Percentiles rank a stretch among this genome's conserved stretches.
Conservation (phyloP, 2,113 vertebrate species). For the Hiodon alosoides region DNA sequence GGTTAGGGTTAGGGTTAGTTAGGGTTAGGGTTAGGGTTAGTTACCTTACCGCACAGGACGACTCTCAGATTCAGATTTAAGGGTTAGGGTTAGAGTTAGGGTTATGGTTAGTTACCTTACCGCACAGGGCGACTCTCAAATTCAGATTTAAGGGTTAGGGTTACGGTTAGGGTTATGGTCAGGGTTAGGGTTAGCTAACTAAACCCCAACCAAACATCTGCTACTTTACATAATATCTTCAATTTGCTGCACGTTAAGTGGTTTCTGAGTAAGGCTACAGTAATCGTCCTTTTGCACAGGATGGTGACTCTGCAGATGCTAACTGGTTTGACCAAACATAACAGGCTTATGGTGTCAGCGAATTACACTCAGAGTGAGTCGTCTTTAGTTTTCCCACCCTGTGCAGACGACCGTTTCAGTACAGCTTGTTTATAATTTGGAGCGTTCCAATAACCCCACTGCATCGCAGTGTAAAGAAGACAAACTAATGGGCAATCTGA, state of each 20-base stretch:
- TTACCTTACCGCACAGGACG: too few species aligned
- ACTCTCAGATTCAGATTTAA: too few species aligned
- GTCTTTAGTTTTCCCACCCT: constrained; percentile 55
- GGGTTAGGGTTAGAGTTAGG: too few species aligned
- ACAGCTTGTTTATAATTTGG: not conserved
- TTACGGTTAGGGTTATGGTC: too few species aligned
- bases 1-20: too few species aligned
- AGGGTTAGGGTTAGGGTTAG: too few species aligned
- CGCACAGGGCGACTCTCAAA: too few species aligned
- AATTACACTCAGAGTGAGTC: constrained; percentile 62
- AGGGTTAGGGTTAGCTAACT: not conserved
- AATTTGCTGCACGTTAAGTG: not conserved
- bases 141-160: too few species aligned
- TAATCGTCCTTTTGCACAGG: not conserved
- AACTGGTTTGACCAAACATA: constrained; percentile 64
- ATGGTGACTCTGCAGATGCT: constrained; percentile 45
- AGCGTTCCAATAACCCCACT: not conserved
- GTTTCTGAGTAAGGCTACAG: not conserved
- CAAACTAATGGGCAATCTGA: too few species aligned
- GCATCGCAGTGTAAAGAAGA: too few species aligned
- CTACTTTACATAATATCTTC: not conserved
- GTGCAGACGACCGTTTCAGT: constrained; percentile 41
- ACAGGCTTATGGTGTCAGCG: constrained; percentile 61
- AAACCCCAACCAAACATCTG: constrained; percentile 5
- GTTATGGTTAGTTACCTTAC: too few species aligned